phyloP scores from a whole-genome alignment of 2,113 vertebrate species.

The Lagopus muta region DNA sequence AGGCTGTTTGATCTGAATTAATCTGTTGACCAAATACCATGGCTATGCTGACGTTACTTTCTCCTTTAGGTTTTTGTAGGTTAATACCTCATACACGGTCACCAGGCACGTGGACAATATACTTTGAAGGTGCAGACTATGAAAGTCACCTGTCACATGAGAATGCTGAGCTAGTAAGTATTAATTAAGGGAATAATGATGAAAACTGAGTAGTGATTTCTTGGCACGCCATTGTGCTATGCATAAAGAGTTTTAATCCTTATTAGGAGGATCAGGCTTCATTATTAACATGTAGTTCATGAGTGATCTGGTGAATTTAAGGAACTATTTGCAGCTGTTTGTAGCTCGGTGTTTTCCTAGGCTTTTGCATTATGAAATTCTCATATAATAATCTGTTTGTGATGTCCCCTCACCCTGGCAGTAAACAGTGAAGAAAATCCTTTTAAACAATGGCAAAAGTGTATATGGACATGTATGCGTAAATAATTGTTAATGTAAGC shows the following conservation, averaged over 20 bases:
- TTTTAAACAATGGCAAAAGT: neutral
- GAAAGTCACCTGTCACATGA: constrained; percentile 90
- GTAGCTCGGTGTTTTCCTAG: neutral
- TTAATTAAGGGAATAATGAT: neutral
- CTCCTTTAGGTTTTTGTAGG: constrained; percentile 88
- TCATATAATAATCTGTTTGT: neutral
- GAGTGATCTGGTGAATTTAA: neutral
- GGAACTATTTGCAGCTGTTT: neutral
- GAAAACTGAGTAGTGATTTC: neutral
- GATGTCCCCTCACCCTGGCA: rapidly evolving
- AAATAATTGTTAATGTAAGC: neutral
- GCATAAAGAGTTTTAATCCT: neutral
- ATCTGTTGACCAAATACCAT: neutral
- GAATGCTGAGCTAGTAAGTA: constrained; percentile 87
- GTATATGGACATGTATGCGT: neutral
- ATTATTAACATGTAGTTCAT: neutral
- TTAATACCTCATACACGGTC: constrained; percentile 88
- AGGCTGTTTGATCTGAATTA: neutral
- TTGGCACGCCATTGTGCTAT: neutral
- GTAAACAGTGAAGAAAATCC: neutral
- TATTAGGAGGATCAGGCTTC: neutral
- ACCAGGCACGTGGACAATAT: constrained; percentile 94
- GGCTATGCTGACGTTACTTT: neutral
- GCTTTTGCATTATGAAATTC: neutral
- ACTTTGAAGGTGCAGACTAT: constrained; percentile 94